Evolutionary conservation across 2,888 invertebrate genomes (phyloP), one percentile per base, ranked within the genome.

Genomic region (Drosophila suboccidentalis): DNA sequence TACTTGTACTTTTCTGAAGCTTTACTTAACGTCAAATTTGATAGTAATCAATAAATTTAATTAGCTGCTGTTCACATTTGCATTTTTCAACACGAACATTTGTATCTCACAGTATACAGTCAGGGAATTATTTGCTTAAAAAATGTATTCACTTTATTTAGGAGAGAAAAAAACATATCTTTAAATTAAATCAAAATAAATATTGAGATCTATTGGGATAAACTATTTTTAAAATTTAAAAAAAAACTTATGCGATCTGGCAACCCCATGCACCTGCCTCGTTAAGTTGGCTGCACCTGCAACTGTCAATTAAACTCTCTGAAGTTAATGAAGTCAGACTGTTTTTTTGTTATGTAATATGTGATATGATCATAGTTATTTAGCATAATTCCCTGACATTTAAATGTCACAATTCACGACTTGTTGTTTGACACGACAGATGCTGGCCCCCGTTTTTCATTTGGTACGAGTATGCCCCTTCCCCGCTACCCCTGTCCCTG

Each of bases 381-480:
- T 61, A 29, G 61, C 53, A 66, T 66, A 61, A 53, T 47, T 61
- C 47, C 32, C 1, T 49, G 61, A 22, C 73, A 72, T 61, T 62
- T 41, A 59, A 75, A 76, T 71, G 59, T 44, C 59, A 57, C 53
- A 59, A 59, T 19, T 62, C 22, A 51, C 59, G 55, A 32, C 41
- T 43, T 22, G 53, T 43, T 22, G 34, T 32, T 36, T 67, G 34
- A 64, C 70, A 64, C 51, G 72, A 71, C 57, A 58, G 26, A 10
- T 22, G 10, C 19, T 19, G 22, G 4, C 13, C 15, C 19, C 6
- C 32, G 46, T 19, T 41, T 29, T 15, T 39, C 63, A 47, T 34
- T 19, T 51, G 66, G 32, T 13, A 22, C n/a, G 19, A 47, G 43
- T 3, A 9, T 51, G 13, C 9, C 19, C 15, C 4, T 8, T 6